Evolutionary conservation across 2,113 vertebrate genomes (phyloP), one percentile per base, ranked within the genome.

Genomic region (Callorhinus ursinus): DNA sequence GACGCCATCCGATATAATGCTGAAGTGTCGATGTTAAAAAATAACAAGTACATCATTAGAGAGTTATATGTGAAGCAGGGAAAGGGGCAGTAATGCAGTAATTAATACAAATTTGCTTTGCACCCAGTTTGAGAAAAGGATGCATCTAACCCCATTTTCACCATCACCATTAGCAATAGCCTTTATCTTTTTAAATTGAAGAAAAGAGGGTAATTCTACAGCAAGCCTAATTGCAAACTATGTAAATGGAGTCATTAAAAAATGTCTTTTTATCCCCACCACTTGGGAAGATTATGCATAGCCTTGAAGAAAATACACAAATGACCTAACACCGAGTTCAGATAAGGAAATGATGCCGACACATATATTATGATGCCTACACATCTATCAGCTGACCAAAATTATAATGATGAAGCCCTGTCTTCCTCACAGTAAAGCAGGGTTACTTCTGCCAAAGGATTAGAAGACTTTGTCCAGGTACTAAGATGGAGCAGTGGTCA

Each of bases 291-390:
- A 96, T 80, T 92, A 96, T 95, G 46, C 74, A 63, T 59, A 96
- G 61, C 69, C 72, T 96, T 90, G 83, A 96, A 96, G 89, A 95
- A 86, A 96, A 95, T 72, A 96, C 83, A 96, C 90, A 97, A 83
- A 92, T 95, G 95, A 93, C 72, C 57, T 82, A 39, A 92, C 6
- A 1, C 33, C 3, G 18, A 96, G 39, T 88, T 96, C 76, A 94
- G 83, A 92, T 88, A 93, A 84, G 67, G 69, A 90, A 98, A 97
- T 95, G 59, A 88, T 46, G 36, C 57, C 46, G 51, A 28, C 42
- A 76, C 31, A 57, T 36, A 46, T 18, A 49, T 42, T 67, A n/a
- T 22, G 39, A 76, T 46, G 69, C 79, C 89, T 88, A 26, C n/a
- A 92, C 33, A 59, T 63, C 39, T 72, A 87, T 92, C 93, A 96